These are phyloP conservation scores for Ptychadena robeensis DNA, from an alignment of 2,797 vertebrate genomes.

Conservation along the genomic window DNA sequence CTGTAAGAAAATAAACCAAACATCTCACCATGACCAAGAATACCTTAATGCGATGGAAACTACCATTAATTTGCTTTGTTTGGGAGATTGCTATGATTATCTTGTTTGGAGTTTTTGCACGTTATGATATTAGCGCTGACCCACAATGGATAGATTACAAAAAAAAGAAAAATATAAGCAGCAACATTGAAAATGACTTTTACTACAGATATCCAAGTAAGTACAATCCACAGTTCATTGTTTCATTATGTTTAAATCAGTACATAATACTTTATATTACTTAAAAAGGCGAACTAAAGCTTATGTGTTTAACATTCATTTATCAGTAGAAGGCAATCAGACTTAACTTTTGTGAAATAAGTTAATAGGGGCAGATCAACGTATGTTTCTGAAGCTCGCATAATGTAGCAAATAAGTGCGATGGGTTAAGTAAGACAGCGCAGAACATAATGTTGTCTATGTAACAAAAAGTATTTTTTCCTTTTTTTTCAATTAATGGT, in stretches of 20 bases:
- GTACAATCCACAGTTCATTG: slow-evolving; percentile 66
- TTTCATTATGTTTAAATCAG: not conserved
- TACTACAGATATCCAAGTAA: slow-evolving; percentile 97
- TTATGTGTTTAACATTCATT: too few species aligned
- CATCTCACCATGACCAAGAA: slow-evolving; percentile 75
- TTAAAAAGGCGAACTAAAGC: not conserved
- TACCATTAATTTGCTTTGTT: slow-evolving; percentile 84
- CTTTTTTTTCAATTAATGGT: too few species aligned
- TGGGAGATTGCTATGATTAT: slow-evolving; percentile 88
- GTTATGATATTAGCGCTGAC: slow-evolving; percentile 81
- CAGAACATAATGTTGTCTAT: too few species aligned
- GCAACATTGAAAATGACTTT: slow-evolving; percentile 90
- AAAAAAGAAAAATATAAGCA: slow-evolving; percentile 73
- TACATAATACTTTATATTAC: not conserved
- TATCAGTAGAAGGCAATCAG: too few species aligned
- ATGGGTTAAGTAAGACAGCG: too few species aligned
- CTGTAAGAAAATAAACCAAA: too few species aligned
- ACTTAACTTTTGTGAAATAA: too few species aligned
- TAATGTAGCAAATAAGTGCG: too few species aligned
- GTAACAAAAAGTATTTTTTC: too few species aligned
- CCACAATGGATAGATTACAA: slow-evolving; percentile 77
- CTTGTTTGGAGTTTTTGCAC: slow-evolving; percentile 90
- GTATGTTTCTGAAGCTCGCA: too few species aligned
- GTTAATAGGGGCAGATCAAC: too few species aligned
- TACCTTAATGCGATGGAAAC: slow-evolving; percentile 82